Evolutionary conservation across 2,888 invertebrate species (phyloP), one percentile per base, ranked within the genome.

Genomic region (Malthinus seriepunctatus): DNA sequence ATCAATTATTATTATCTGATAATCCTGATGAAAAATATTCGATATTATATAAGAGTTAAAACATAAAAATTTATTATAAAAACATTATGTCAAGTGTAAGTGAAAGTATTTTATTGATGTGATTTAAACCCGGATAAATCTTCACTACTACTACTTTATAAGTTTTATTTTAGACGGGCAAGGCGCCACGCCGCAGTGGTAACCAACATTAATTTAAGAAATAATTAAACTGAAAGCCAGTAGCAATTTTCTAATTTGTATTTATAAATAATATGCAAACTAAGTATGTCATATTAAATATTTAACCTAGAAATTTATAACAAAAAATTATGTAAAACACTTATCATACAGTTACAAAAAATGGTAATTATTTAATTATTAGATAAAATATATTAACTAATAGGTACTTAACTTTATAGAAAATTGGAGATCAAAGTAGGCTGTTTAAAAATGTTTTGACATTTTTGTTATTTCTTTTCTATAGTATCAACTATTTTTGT

Each of bases 71-170:
- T 39, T 39, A 48, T 54, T 42, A 48, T 54, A 33, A 54, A 32
- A 54, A 12, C 48, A 33, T 48, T 37, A 48, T 48, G 48, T 48
- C 54, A 54, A 54, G 48, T 54, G 54, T 54, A 54, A 48, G 54
- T 54, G 54, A 54, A 54, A 54, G 54, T 54, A 54, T 54, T 54
- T 54, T 33, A 34, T 39, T 38, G 47, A 54, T 46, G 42, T 37
- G 38, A 39, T 54, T 38, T 42, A 38, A 54, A 54, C 54, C 54
- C 54, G 54, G 54, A 54, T 48, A 48, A 38, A 47, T 54, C 54
- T 33, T 54, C 48, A 34, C 48, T 39, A 23, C 23, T 23, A 23
- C 23, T 23, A 23, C 23, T 23, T n/a, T 48, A 34, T 37, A 54
- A 39, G 48, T 32, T 45, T 51, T 45, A 50, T 50, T 37, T 46